Evolutionary conservation across 1,140 invertebrate genomes (phyloP).

Genomic region (Pogonomyrmex californicus): DNA sequence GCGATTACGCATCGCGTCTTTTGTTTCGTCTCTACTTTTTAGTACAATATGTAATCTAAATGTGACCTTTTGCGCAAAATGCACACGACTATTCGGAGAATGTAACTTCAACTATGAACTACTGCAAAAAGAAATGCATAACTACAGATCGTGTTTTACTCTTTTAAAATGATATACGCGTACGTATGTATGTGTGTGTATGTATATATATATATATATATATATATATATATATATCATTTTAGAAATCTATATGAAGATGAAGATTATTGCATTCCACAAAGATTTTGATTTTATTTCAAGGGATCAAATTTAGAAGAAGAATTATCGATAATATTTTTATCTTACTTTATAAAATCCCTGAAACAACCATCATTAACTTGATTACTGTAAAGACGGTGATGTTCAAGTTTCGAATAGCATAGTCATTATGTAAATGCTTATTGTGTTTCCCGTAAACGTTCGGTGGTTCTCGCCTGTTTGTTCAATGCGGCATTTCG

Average conservation of each 20-base stretch:
- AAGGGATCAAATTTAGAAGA: not conserved
- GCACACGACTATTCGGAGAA: not conserved
- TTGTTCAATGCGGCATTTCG: conserved; percentile 33
- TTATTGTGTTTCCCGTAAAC: conserved; percentile 20
- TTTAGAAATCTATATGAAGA: not conserved
- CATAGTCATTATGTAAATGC: conserved; percentile 58
- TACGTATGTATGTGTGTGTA: no score
- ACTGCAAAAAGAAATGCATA: not conserved
- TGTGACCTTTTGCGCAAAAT: conserved; percentile 25
- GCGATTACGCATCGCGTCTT: conserved; percentile 55
- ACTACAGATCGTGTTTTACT: not conserved
- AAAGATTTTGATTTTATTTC: not conserved
- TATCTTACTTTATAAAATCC: no score
- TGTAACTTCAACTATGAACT: not conserved
- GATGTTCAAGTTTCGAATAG: conserved; percentile 39
- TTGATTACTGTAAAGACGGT: conserved; percentile 37
- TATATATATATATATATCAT: not conserved
- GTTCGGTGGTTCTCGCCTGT: not conserved
- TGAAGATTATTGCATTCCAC: not conserved
- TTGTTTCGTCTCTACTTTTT: conserved; percentile 22
- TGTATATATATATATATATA: not conserved
- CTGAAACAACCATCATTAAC: conserved; percentile 46
- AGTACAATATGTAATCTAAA: conserved; percentile 14
- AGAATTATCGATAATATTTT: not conserved
- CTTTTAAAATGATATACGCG: not conserved